Evolutionary conservation across 2,113 vertebrate species (phyloP), one percentile per base, ranked within the genome.

Genomic region (Leucopsar rothschildi): DNA sequence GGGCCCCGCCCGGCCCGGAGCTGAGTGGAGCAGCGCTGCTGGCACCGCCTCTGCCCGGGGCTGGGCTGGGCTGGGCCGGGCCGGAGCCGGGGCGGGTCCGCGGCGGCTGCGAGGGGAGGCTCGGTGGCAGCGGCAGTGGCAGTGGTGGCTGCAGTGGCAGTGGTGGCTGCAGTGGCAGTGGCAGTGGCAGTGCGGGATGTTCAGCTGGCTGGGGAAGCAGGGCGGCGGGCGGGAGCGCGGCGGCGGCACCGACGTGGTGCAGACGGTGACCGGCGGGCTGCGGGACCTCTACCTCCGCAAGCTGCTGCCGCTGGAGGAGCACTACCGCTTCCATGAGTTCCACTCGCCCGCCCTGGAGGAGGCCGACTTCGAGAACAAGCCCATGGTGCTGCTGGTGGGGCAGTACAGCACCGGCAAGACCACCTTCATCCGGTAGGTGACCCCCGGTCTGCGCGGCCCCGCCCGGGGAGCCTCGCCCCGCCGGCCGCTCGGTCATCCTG

Each of bases 361-460:
- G 96, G 99, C 99, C 44, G 99, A 99, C 98, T 99, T 99, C 97
- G 99, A 99, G 73, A 99, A 99, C 98, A 99, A 99, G 97, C 99
- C 99, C 72, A 99, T 99, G 99, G 98, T 99, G 76, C 98, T 99
- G 29, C 97, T 99, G 93, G 99, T 99, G 96, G 99, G 99, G 31
- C 99, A 99, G 97, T 99, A 99, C 97, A 99, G 99, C 88, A 99
- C 99, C 42, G 99, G 99, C 50, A 99, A 99, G 97, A 99, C 99
- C 95, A 99, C 99, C n/a, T 99, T 99, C 92, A 99, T 99, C 97
- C 97, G 98, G 98, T 98, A 94, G 52, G 94, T 27, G 19, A 12
- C 23, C 55, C 20, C 19, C 29, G 23, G 4, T 9, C 31, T 10
- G 50, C 14, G 28, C 65, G 4, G 35, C 12, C 18, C 40, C 47